Conservation (phyloP, 2,888 invertebrate species). For the Chymomyza caudatula region DNA sequence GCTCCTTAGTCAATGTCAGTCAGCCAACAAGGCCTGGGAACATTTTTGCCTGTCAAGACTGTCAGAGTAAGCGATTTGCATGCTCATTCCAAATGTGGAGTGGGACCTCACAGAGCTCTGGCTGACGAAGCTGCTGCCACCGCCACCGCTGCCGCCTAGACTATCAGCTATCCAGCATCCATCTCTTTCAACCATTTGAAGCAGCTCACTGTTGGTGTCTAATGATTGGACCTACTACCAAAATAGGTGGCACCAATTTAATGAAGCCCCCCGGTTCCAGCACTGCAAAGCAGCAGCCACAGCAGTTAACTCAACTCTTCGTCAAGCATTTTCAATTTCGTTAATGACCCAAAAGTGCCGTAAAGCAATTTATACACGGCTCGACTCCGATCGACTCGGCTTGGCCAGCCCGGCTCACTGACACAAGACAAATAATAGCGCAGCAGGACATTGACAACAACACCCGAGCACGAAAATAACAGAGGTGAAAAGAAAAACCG, state of each 20-base stretch:
- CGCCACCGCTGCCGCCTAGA: neutral
- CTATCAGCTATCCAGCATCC: neutral
- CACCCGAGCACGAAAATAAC: conserved; percentile 46
- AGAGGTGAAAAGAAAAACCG: conserved; percentile 20
- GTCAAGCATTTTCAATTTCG: conserved; percentile 74
- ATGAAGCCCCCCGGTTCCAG: conserved; percentile 33
- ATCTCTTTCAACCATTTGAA: neutral
- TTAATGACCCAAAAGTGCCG: conserved; percentile 76
- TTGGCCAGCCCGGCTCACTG: conserved; percentile 31
- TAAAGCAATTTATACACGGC: conserved; percentile 73
- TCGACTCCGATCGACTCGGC: conserved; percentile 11
- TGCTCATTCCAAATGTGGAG: conserved; percentile 16
- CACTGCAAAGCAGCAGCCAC: neutral
- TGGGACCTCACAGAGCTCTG: neutral
- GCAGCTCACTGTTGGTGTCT: conserved; percentile 49
- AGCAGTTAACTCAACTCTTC: conserved; percentile 34
- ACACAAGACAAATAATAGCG: conserved; percentile 75
- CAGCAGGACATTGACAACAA: conserved; percentile 76
- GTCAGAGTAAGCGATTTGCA: conserved; percentile 15
- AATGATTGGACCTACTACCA: conserved; percentile 63
- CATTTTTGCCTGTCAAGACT: conserved; percentile 16
- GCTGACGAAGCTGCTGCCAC: neutral
- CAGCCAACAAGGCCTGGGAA: conserved; percentile 44
- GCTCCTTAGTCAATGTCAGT: conserved; percentile 60
- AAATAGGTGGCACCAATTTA: conserved; percentile 73